Evolutionary conservation across 2,888 invertebrate species (phyloP).

Genomic region (Meiosimyza platycephala): DNA sequence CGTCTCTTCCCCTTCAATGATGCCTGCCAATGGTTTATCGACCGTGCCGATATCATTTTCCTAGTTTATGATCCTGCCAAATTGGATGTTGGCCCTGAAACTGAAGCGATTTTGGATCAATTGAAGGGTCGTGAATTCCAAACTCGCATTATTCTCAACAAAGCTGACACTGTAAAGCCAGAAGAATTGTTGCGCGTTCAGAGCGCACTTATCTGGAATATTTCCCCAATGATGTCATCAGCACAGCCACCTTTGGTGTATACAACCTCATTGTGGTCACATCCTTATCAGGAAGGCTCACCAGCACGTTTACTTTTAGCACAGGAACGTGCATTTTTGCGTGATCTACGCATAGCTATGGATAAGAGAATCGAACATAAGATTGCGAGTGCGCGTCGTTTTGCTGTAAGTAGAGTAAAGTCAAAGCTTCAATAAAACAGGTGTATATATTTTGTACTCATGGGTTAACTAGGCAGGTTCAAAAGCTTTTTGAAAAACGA

Average conservation of each 20-base stretch:
- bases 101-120: constrained; percentile 94
- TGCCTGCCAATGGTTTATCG: constrained; percentile 97
- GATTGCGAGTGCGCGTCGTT: constrained; percentile 92
- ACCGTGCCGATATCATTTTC: constrained; percentile 94
- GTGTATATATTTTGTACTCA: no score
- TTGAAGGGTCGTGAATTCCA: constrained; percentile 93
- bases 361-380: constrained; percentile 93
- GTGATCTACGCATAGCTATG: constrained; percentile 86
- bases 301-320: constrained; percentile 85
- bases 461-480: no score
- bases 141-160: constrained; percentile 93
- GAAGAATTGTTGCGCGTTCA: constrained; percentile 94
- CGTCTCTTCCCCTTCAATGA: constrained; percentile 95
- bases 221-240: constrained; percentile 95
- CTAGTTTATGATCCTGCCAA: constrained; percentile 95
- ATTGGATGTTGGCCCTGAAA: constrained; percentile 93
- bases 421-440: background rate
- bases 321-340: constrained; percentile 88
- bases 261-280: constrained; percentile 88
- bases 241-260: constrained; percentile 94
- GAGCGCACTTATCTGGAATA: constrained; percentile 94
- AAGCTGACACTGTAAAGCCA: constrained; percentile 92
- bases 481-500: no score
- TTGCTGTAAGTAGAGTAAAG: constrained; percentile 79
- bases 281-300: constrained; percentile 84